Conservation (phyloP, 2,888 invertebrate genomes). For the Clunio marinus region DNA sequence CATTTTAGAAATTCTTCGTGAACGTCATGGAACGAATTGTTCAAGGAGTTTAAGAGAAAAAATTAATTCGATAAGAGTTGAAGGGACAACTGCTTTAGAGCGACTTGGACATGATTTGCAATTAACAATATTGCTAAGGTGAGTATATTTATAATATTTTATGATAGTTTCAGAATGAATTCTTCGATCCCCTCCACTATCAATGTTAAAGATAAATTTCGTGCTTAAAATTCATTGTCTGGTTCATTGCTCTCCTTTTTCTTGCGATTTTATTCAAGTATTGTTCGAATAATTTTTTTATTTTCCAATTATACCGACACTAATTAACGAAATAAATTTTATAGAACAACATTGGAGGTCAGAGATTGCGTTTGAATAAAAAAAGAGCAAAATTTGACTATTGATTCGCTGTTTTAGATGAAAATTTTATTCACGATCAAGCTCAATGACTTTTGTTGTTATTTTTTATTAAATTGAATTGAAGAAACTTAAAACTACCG, state of each 20-base stretch:
- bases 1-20: constrained; percentile 84
- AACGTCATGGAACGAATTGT: constrained; percentile 69
- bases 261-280: no score
- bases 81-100: constrained; percentile 80
- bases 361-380: not conserved
- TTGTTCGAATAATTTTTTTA: not conserved
- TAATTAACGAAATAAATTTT: not conserved
- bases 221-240: not conserved
- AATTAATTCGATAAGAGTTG: constrained; percentile 81
- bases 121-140: constrained; percentile 89
- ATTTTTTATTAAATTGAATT: not conserved
- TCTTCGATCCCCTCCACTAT: not conserved
- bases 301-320: no score
- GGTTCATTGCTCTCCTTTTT: not conserved
- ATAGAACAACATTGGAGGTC: not conserved
- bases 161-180: constrained; percentile 39
- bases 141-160: constrained; percentile 45
- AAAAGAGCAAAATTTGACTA: not conserved
- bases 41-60: constrained; percentile 77
- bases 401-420: not conserved
- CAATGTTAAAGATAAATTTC: not conserved
- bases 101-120: constrained; percentile 88
- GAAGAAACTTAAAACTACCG: not conserved
- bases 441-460: no score
- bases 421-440: constrained; percentile 5